phyloP scores from a whole-genome alignment of 2,797 vertebrate species.

The Peromyscus aztecus region DNA sequence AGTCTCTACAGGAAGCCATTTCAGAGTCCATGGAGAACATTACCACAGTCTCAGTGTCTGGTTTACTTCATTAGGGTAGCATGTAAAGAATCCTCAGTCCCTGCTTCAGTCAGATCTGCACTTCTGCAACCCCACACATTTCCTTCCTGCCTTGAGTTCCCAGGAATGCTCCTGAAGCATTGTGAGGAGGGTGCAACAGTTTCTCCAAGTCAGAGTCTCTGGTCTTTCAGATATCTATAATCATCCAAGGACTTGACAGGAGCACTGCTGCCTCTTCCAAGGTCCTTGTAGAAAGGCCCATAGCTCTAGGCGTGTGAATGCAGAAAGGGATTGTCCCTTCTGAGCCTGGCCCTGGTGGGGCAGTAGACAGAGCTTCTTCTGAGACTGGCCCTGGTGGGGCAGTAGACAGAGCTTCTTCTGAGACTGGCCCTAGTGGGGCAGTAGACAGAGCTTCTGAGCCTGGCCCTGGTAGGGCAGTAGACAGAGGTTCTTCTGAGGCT shows the following conservation, averaged over 20 bases:
- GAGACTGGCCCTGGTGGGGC: accelerated
- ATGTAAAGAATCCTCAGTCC: background rate
- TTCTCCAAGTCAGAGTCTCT: background rate
- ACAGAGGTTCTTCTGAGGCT: background rate
- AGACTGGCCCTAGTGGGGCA: accelerated
- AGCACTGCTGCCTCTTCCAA: background rate
- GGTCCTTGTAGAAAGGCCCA: background rate
- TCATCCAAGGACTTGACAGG: background rate
- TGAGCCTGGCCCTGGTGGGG: accelerated
- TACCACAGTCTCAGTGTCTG: background rate
- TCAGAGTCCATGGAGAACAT: background rate
- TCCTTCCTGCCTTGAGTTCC: background rate
- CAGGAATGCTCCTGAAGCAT: background rate
- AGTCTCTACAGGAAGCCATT: background rate
- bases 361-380: background rate
- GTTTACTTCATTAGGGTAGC: background rate
- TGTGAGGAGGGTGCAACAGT: background rate
- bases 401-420: background rate
- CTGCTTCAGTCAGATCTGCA: background rate
- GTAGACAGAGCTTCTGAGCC: background rate
- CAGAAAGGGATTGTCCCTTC: accelerated
- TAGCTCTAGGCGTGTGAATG: background rate
- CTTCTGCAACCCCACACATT: background rate
- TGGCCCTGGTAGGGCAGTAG: accelerated
- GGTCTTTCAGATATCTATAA: background rate